A percentile compares a stretch with the other conserved stretches of the same genome.
phyloP scores from a whole-genome alignment of 1,140 invertebrate genomes.

The Anastrepha obliqua region DNA sequence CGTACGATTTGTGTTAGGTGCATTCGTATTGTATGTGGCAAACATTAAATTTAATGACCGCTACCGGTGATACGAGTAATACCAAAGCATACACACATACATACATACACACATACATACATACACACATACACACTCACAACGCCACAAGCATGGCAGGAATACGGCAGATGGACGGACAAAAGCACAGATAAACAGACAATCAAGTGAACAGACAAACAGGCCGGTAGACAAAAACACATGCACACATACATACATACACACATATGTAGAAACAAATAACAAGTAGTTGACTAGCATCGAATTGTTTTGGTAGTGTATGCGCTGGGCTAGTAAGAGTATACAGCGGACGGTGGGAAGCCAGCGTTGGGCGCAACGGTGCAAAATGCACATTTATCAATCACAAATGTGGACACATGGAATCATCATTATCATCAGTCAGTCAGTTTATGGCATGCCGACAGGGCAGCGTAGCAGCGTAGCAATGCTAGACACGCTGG shows the following conservation, averaged over 20 bases:
- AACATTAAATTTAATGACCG: constrained; percentile 56
- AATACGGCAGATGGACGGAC: constrained; percentile 48
- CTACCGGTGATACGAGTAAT: constrained; percentile 36
- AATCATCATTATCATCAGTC: constrained; percentile 58
- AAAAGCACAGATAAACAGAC: constrained; percentile 39
- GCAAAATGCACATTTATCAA: constrained; percentile 57
- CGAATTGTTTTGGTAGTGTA: background rate
- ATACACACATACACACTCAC: background rate
- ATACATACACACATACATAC: background rate
- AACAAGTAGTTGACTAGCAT: constrained; percentile 1
- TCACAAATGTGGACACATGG: constrained; percentile 58
- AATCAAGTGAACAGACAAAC: constrained; percentile 11
- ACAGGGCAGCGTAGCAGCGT: background rate
- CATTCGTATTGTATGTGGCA: constrained; percentile 7
- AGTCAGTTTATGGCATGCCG: constrained; percentile 47
- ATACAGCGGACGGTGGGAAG: background rate
- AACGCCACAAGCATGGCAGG: background rate
- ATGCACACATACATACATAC: background rate
- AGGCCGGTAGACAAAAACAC: background rate
- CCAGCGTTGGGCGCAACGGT: background rate
- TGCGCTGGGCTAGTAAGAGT: background rate
- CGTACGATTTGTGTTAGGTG: background rate
- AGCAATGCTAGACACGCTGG: constrained; percentile 36
- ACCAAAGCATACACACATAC: background rate
- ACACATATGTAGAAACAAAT: background rate